These are phyloP conservation scores for Drosophila serrata DNA, from an alignment of 1,140 invertebrate species.

Conservation along the genomic window DNA sequence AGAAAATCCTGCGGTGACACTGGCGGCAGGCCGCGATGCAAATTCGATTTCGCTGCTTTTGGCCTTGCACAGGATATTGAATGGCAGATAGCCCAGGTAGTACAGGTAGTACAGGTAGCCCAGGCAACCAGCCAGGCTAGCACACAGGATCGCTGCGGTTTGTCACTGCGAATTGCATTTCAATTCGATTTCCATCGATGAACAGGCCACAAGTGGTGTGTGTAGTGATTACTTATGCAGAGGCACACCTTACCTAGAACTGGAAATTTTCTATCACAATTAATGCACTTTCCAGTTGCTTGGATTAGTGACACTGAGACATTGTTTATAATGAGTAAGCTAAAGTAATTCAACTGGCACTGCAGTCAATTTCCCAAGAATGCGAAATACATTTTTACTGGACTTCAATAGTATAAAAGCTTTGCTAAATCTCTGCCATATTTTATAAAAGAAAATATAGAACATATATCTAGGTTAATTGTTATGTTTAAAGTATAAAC, in stretches of 20 bases:
- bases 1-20: conserved; percentile 23
- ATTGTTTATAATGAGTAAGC: conserved; percentile 1
- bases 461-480: too few species aligned
- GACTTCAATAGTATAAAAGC: background rate
- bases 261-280: conserved; percentile 16
- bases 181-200: conserved; percentile 42
- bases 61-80: conserved; percentile 61
- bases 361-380: background rate
- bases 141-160: conserved; percentile 32
- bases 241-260: conserved; percentile 6
- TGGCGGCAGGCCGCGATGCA: conserved; percentile 26
- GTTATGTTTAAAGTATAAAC: too few species aligned
- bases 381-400: background rate
- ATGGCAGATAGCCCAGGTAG: conserved; percentile 9
- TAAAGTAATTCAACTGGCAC: background rate
- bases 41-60: conserved; percentile 63
- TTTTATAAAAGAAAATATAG: too few species aligned
- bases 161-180: conserved; percentile 40
- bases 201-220: conserved; percentile 2
- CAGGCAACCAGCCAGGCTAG: background rate
- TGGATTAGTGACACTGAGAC: conserved; percentile 1
- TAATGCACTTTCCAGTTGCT: conserved; percentile 11
- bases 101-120: background rate
- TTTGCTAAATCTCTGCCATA: too few species aligned
- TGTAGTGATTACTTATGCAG: conserved; percentile 10